A percentile compares a stretch with the other conserved stretches of the same genome.
These are phyloP conservation scores for Sclerurus mexicanus DNA, from an alignment of 2,113 vertebrate genomes.

Conservation along the genomic window DNA sequence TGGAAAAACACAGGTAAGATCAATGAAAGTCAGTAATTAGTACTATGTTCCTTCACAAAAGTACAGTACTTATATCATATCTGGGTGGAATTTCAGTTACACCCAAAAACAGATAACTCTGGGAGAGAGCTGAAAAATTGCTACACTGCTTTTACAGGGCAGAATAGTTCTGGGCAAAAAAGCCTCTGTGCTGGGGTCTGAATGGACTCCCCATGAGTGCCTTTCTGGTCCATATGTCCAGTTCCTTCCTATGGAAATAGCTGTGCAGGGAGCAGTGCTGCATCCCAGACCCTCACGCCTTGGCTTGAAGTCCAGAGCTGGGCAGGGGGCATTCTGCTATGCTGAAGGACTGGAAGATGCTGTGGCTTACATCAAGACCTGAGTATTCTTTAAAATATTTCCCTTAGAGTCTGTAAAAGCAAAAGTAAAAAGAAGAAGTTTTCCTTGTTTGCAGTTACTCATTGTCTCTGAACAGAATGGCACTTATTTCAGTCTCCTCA, in stretches of 20 bases:
- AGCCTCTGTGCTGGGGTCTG: accelerated
- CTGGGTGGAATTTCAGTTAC: not conserved
- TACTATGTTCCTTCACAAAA: not conserved
- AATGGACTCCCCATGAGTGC: not conserved
- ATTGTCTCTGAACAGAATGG: not conserved
- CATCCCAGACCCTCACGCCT: not conserved
- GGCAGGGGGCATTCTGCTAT: not conserved
- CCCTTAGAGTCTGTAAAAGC: not conserved
- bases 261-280: accelerated
- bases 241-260: not conserved
- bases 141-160: not conserved
- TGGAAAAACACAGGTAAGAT: not conserved
- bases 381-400: not conserved
- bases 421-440: not conserved
- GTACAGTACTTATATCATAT: not conserved
- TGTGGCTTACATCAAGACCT: not conserved
- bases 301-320: not conserved
- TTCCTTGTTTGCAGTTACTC: not conserved
- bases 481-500: not conserved
- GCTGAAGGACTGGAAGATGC: not conserved
- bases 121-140: not conserved
- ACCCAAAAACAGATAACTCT: not conserved
- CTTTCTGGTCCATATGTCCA: not conserved
- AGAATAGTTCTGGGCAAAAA: accelerated
- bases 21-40: not conserved